Base-by-base conservation (phyloP, 2,797 vertebrate species). In the Remorina albescens region DNA sequence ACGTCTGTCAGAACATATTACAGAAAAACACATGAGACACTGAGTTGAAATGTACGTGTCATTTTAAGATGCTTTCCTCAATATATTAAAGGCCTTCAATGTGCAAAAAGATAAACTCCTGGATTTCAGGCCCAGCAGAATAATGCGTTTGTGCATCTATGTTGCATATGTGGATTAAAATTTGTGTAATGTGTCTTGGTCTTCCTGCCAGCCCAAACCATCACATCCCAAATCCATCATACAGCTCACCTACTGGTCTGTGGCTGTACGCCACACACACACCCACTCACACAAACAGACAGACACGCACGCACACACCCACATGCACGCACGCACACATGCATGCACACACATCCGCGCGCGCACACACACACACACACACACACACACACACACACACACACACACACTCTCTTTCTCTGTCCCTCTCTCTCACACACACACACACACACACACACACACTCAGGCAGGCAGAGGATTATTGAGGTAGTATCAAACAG, bases 401-500 rank as follows among this genome's bases (percentile, higher is more conserved):
- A 67, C 73, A 46, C 44, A 58, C 57, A 46, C 51, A 46, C 6
- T 30, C 30, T 30, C 30, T 30, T 6, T 30, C 30, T 30, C 30
- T 30, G 6, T n/a, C n/a, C n/a, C n/a, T n/a, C n/a, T n/a, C n/a
- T n/a, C n/a, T n/a, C 68, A 73, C 74, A 69, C 78, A 67, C 61
- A 61, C 62, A 47, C 50, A 75, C 56, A 76, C 73, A 59, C 60
- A 74, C 55, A 77, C 50, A 76, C 63, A 71, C 63, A 46, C 23
- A 57, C 75, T 49, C 70, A 80, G 79, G 72, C 80, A 83, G 84
- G 87, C 80, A 78, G 85, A 86, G 89, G 93, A 95, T 95, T 95
- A 95, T 94, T 95, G 94, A 94, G 91, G 92, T 88, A 84, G 94
- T 93, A 95, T 95, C 94, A 95, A 95, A 93, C 91, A 93, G 92